Base-by-base conservation (phyloP, 2,888 invertebrate genomes). In the Peribatodes rhomboidaria region DNA sequence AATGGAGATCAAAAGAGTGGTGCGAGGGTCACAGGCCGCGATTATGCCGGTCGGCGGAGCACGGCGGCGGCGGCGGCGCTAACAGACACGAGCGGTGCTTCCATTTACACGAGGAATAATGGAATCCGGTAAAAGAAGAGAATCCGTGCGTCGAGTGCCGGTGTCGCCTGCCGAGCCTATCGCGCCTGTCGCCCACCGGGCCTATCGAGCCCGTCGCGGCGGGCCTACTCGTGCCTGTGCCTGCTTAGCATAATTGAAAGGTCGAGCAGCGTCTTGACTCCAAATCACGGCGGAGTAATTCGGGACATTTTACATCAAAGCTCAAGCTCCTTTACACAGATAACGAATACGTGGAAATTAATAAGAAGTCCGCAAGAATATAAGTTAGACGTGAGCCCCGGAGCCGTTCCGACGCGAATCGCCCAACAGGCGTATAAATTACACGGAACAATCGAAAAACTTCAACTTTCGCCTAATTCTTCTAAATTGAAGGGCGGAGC, bases 1-100 rank as follows among this genome's bases (percentile, higher is more conserved):
- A 71, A 72, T 60, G 68, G 61, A 78, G 76, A 80, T 80, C 76
- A 79, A 81, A 80, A 69, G 75, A 74, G 72, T 18, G 65, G 60
- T 57, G 70, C 71, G 69, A 69, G 65, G 67, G 49, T 55, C 53
- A 47, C 61, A 37, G 67, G 46, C 20, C 47, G 56, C 64, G 67
- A 61, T 67, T 61, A 65, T 60, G 53, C 42, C 64, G 69, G 60
- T 64, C 52, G 46, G 61, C 35, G 56, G 53, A 55, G 44, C 60
- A 57, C 16, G 35, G 35, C 61, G 27, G 27, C 27, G 27, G 42
- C 14, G 37, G 27, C 27, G 27, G 33, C 56, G 41, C 41, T 55
- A 49, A 55, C 49, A 61, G 54, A 60, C 60, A 39, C 53, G 41
- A 50, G 18, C 49, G 22, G 13, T 46, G 13, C 16, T 7, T 41